Base-by-base conservation (phyloP, 2,113 vertebrate species). In the Psittacula cyanocephala region DNA sequence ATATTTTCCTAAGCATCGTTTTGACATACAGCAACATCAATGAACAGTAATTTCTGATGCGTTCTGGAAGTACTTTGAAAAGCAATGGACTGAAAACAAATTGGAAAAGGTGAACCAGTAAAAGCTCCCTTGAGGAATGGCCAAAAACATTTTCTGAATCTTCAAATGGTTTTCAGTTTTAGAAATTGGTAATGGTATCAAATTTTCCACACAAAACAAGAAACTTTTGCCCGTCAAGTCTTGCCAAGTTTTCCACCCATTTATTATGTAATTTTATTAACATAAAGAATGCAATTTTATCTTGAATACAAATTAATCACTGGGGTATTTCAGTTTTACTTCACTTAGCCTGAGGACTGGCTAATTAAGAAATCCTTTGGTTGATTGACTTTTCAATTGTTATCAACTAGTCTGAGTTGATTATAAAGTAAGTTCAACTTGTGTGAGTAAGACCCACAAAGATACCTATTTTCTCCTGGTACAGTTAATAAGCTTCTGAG, bases 381-480 rank as follows among this genome's bases (percentile, higher is more conserved):
- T 81, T 94, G 77, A 46, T 2, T 92, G 93, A 65, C 35, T 84
- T 88, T 70, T 72, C 90, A 90, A 17, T 67, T 93, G 88, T 77
- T 89, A 68, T 39, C 72, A 81, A 46, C 43, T 28, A 84, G 33
- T 52, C 24, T 62, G 49, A 89, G 78, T 46, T 80, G 63, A 91
- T 82, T 77, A 90, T 46, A 82, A 89, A 91, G 10, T 10, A 75
- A 70, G 37, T 74, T 90, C 41, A 90, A 68, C 49, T 70, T 1
- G 0, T 9, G 17, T 19, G 14, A 70, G 27, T 59, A 72, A 84
- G 88, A 88, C 52, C 24, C 57, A 91, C 28, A 71, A 60, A 89
- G 62, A 46, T n/a, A 81, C 11, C 18, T 74, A 28, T 46, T 88
- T 88, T 59, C 17, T 43, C 16, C 24, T 25, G 8, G 22, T 31